Evolutionary conservation across 2,888 invertebrate genomes (phyloP).

Genomic region (Agriotes lineatus): DNA sequence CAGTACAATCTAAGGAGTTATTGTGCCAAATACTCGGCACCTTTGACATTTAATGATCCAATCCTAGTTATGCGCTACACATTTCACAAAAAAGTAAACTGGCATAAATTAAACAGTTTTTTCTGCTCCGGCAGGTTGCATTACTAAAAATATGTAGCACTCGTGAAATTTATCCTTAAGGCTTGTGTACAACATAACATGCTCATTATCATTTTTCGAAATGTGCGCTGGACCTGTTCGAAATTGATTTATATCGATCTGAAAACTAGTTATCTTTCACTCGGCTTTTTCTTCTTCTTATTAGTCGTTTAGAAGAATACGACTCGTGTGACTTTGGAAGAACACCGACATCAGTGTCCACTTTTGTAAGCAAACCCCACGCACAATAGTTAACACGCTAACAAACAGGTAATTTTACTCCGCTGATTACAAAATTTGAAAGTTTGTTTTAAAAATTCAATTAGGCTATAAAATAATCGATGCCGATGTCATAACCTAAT

Average conservation of each 20-base stretch:
- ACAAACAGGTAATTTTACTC: no score
- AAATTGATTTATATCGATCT: constrained; percentile 8
- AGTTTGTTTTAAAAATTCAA: no score
- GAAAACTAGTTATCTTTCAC: background rate
- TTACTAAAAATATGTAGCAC: constrained; percentile 12
- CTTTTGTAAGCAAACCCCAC: no score
- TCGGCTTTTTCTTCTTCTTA: no score
- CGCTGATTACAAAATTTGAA: no score
- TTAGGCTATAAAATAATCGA: no score
- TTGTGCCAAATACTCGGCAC: constrained; percentile 2
- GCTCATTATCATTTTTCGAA: constrained; percentile 9
- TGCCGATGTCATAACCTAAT: no score
- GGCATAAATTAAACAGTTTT: constrained; percentile 14
- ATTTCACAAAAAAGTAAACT: constrained; percentile 14
- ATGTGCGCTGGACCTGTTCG: background rate
- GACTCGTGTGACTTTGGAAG: no score
- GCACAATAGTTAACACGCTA: no score
- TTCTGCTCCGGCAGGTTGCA: background rate
- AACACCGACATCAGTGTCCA: no score
- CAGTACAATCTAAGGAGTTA: background rate
- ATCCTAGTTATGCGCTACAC: constrained; percentile 3
- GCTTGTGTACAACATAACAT: background rate
- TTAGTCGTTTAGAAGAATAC: no score
- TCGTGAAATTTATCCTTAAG: constrained; percentile 17
- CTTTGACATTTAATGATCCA: constrained; percentile 7